phyloP scores from a whole-genome alignment of 2,113 vertebrate genomes.

The Tetrao urogallus region DNA sequence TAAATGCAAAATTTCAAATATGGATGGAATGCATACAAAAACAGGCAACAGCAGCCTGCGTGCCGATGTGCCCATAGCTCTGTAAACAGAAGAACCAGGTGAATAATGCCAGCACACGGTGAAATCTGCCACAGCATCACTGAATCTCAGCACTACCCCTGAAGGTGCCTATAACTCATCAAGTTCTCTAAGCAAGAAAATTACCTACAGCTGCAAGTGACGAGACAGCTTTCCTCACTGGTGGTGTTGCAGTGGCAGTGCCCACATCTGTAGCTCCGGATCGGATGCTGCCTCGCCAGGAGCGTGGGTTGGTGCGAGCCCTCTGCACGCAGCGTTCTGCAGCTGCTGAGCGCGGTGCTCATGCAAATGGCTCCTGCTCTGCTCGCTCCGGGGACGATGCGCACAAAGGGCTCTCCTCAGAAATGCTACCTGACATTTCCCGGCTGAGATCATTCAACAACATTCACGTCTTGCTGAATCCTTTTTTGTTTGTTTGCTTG shows the following conservation, averaged over 20 bases:
- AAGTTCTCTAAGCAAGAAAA: background rate
- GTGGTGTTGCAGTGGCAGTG: fast-evolving
- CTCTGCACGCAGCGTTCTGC: background rate
- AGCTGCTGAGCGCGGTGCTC: background rate
- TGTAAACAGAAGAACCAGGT: background rate
- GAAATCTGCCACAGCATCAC: background rate
- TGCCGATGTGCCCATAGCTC: fast-evolving
- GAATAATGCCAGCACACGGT: background rate
- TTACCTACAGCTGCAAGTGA: background rate
- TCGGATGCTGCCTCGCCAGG: background rate
- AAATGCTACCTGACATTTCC: background rate
- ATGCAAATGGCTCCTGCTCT: fast-evolving
- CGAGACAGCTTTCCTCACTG: background rate
- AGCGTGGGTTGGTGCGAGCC: fast-evolving
- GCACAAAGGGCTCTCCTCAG: background rate
- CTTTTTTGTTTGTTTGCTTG: background rate
- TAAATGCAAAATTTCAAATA: background rate
- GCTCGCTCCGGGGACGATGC: no score
- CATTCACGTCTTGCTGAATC: background rate
- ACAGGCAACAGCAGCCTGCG: background rate
- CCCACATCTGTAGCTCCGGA: background rate
- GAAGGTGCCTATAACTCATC: fast-evolving
- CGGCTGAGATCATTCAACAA: background rate
- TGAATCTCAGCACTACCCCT: background rate
- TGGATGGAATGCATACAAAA: background rate